phyloP scores from a whole-genome alignment of 2,797 vertebrate species.

The Anniella stebbinsi region DNA sequence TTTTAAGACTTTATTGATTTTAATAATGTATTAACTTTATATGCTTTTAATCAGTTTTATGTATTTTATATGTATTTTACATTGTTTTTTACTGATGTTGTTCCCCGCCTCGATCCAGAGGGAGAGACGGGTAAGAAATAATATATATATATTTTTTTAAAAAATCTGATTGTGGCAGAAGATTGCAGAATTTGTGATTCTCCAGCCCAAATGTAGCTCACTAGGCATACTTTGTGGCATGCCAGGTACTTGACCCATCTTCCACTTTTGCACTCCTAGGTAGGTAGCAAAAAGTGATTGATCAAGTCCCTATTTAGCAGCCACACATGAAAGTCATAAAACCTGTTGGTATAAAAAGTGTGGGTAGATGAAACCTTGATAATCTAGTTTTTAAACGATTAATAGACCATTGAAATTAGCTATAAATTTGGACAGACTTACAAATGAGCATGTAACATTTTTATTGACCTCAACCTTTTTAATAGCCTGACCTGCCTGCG shows the following conservation, averaged over 20 bases:
- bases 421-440: neutral
- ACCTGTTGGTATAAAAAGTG: neutral
- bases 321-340: neutral
- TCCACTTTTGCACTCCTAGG: neutral
- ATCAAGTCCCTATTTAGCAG: neutral
- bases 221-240: no score
- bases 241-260: neutral
- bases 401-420: neutral
- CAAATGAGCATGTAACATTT: neutral
- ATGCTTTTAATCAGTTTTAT: no score
- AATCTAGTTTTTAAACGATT: neutral
- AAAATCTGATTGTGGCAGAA: neutral
- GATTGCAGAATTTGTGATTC: neutral
- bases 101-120: no score
- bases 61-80: no score
- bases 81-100: no score
- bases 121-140: no score
- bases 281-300: neutral
- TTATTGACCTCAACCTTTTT: neutral
- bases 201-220: neutral
- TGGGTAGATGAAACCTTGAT: neutral
- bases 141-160: no score
- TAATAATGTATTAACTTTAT: no score
- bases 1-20: no score
- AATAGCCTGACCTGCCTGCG: neutral